These are phyloP conservation scores for Equus quagga DNA, from an alignment of 2,113 vertebrate species.

Conservation along the genomic window DNA sequence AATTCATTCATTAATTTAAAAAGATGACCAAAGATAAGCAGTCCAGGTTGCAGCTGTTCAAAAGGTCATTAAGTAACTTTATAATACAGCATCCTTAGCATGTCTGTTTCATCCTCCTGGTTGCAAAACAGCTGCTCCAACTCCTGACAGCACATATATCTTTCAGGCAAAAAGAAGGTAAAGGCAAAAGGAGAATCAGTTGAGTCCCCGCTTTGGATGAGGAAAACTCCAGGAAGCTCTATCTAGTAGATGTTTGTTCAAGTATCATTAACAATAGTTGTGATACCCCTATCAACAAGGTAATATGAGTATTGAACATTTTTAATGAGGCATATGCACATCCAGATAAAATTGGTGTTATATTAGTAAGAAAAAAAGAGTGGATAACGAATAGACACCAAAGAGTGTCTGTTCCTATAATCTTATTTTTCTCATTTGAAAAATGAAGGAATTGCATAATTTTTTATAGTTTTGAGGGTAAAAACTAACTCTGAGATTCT, in stretches of 20 bases:
- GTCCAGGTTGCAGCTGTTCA: not conserved
- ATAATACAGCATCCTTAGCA: not conserved
- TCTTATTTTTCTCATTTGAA: not conserved
- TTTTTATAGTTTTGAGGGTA: too few species aligned
- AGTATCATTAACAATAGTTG: not conserved
- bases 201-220: not conserved
- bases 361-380: not conserved
- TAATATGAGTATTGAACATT: not conserved
- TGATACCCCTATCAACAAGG: not conserved
- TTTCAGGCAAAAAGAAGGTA: not conserved
- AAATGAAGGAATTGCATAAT: not conserved
- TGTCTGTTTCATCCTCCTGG: not conserved
- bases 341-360: not conserved
- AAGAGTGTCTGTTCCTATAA: not conserved
- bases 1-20: too few species aligned
- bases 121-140: not conserved
- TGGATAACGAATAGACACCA: not conserved
- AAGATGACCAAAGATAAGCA: not conserved
- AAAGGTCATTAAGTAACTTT: not conserved
- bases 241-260: not conserved
- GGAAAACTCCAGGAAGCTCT: not conserved
- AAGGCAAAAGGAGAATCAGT: not conserved
- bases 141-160: not conserved
- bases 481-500: not conserved
- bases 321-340: not conserved